Conservation (phyloP, 2,113 vertebrate species). For the Sisor rabdophorus region DNA sequence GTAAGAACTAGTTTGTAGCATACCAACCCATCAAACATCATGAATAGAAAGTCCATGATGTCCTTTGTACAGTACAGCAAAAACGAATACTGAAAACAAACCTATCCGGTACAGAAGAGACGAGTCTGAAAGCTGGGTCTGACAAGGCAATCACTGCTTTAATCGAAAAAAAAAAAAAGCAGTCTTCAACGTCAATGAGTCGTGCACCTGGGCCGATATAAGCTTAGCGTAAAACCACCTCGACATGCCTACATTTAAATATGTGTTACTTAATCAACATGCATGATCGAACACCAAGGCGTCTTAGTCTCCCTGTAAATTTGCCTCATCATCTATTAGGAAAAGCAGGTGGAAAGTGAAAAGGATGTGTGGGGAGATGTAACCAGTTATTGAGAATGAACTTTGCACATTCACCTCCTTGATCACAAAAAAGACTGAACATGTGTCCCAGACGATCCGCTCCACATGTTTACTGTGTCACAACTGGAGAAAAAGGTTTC, state of each 20-base stretch:
- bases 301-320: not conserved
- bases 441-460: not conserved
- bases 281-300: not conserved
- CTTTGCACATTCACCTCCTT: not conserved
- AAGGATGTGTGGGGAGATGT: not conserved
- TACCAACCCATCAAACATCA: no score
- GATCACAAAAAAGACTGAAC: not conserved
- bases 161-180: no score
- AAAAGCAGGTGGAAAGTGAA: not conserved
- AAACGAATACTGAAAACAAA: no score
- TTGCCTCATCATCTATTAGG: not conserved
- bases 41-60: no score
- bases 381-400: not conserved
- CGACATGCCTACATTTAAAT: not conserved
- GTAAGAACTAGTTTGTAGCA: no score
- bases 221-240: not conserved
- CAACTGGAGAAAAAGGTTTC: not conserved
- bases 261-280: not conserved
- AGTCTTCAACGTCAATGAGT: not conserved
- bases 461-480: not conserved
- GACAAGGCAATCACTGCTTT: not conserved
- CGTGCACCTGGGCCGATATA: not conserved
- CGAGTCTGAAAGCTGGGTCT: no score
- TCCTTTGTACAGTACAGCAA: no score
- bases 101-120: no score